Percentiles rank a stretch among this genome's conserved stretches.
These are phyloP conservation scores for Psittacula derbiana DNA, from an alignment of 2,797 vertebrate species.

Conservation along the genomic window DNA sequence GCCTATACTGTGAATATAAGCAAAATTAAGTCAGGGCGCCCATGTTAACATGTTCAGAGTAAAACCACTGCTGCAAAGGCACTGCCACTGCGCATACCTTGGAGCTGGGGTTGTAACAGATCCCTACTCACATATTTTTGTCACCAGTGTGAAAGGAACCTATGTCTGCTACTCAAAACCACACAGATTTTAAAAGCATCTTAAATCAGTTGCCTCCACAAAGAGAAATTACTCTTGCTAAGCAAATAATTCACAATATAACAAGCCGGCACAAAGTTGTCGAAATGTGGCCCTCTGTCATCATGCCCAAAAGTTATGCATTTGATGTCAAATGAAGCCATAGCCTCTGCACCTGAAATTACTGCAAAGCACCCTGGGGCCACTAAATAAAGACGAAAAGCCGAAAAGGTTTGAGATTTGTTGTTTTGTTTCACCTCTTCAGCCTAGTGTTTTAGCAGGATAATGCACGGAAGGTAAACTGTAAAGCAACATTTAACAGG, in stretches of 20 bases:
- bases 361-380: constrained; percentile 64
- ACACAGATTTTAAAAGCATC: constrained; percentile 69
- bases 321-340: constrained; percentile 59
- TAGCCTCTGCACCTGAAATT: constrained; percentile 44
- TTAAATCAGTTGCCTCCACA: constrained; percentile 72
- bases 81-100: constrained; percentile 48
- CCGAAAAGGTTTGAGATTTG: background rate
- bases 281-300: constrained; percentile 46
- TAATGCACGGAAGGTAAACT: constrained; percentile 67
- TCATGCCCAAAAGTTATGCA: constrained; percentile 20
- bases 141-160: constrained; percentile 78
- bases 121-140: constrained; percentile 74
- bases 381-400: constrained; percentile 51
- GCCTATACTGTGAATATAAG: constrained; percentile 89
- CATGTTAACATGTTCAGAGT: constrained; percentile 63
- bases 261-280: constrained; percentile 55
- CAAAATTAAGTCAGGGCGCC: constrained; percentile 88
- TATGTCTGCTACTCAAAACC: constrained; percentile 74
- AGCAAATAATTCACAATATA: constrained; percentile 55
- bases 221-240: constrained; percentile 63
- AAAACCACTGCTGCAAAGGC: constrained; percentile 67
- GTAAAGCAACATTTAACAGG: constrained; percentile 40
- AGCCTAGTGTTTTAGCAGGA: constrained; percentile 65
- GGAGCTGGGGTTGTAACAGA: constrained; percentile 47
- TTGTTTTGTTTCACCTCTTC: constrained; percentile 30